Evolutionary conservation across 2,797 vertebrate species (phyloP), one percentile per base, ranked within the genome.

Genomic region (Fundulus diaphanus): DNA sequence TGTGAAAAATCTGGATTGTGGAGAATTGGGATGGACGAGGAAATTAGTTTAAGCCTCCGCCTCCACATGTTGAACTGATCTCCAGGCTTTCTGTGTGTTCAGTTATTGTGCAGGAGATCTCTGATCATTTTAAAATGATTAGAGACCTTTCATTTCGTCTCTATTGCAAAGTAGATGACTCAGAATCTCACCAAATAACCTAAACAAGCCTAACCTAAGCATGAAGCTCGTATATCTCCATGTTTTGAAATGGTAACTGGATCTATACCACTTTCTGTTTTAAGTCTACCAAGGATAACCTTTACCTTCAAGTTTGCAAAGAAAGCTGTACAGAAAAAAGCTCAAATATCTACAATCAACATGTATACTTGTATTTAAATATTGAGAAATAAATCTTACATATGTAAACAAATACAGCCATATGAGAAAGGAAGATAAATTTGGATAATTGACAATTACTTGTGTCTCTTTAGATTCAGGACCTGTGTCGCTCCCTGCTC

Each of bases 401-500:
- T 9, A 3, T 68, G 57, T 29, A 69, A 31, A 52, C 12, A 3
- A 27, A 35, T 37, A 51, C 48, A 1, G 35, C 1, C 3, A n/a
- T 11, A 40, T 20, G 2, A 33, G 49, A 42, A 6, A 77, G 22
- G n/a, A 22, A 33, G 9, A 68, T 4, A 63, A 4, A 54, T 51
- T 68, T 0, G n/a, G 5, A 49, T 29, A 24, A 66, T 74, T 63
- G 27, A 67, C 54, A 37, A 35, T 18, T 18, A 65, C 44, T 66
- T 27, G 7, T 61, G 79, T 61, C 66, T 27, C 70, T 61, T 68
- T 82, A 95, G 95, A 95, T 70, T 90, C 90, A 79, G 92, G 91
- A 44, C 93, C 90, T 37, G 59, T 79, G 66, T 87, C 93, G 20
- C 85, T 94, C 57, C 91, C 94, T 11, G 81, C 89, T 84, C 92